Evolutionary conservation across 2,797 vertebrate genomes (phyloP).

Genomic region (Melanotaenia trifasciata): DNA sequence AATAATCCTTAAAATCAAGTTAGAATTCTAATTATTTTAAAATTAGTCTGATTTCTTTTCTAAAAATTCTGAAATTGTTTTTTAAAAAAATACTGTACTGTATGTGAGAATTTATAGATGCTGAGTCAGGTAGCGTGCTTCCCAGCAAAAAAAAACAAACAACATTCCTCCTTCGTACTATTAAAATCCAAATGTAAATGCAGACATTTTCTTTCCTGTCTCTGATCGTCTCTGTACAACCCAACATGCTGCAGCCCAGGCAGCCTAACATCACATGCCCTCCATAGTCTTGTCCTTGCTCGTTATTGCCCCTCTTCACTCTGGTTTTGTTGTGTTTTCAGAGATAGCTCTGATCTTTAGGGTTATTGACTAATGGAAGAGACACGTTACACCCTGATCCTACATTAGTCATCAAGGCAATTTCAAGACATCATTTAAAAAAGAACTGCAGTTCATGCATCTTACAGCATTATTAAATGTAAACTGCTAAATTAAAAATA

Average conservation of each 20-base stretch:
- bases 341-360: constrained; percentile 52
- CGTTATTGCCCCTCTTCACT: constrained; percentile 24
- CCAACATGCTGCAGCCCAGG: constrained; percentile 4
- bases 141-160: too few species aligned
- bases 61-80: too few species aligned
- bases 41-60: too few species aligned
- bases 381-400: not conserved
- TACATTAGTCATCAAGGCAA: not conserved
- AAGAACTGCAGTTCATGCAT: not conserved
- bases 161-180: not conserved
- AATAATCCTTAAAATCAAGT: too few species aligned
- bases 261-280: not conserved
- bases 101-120: too few species aligned
- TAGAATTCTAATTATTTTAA: too few species aligned
- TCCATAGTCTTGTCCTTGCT: constrained; percentile 25
- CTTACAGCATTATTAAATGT: not conserved
- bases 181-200: not conserved
- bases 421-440: not conserved
- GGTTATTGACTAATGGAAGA: constrained; percentile 26
- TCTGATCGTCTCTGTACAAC: not conserved
- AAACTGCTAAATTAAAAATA: not conserved
- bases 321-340: constrained; percentile 24
- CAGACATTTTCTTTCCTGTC: not conserved
- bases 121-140: too few species aligned
- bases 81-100: too few species aligned